These are phyloP conservation scores for Micropterix aruncella DNA, from an alignment of 2,888 invertebrate species.

Conservation along the genomic window DNA sequence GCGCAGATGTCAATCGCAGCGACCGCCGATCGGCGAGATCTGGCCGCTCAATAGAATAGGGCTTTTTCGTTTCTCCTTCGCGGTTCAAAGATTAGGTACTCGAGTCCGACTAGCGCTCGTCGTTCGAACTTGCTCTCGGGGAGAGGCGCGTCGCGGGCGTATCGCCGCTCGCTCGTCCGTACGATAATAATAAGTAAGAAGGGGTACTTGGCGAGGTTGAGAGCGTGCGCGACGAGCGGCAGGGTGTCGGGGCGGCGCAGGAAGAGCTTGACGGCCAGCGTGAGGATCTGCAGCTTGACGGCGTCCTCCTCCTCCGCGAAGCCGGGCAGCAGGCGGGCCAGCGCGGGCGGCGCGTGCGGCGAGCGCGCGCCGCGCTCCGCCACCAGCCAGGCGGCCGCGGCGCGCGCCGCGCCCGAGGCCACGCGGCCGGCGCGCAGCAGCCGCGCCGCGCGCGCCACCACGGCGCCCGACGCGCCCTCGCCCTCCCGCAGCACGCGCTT, in stretches of 20 bases:
- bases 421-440: constrained; percentile 21
- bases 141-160: too few relatives aligned
- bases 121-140: too few relatives aligned
- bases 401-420: too few relatives aligned
- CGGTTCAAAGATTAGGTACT: too few relatives aligned
- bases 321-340: constrained; percentile 25
- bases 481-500: constrained; percentile 30
- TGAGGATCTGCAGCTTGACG: constrained; percentile 91
- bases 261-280: constrained; percentile 86
- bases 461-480: constrained; percentile 20
- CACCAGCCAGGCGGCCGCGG: constrained; percentile 31
- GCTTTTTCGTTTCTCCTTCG: too few relatives aligned
- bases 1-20: too few relatives aligned
- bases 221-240: constrained; percentile 82
- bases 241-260: constrained; percentile 77
- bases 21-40: too few relatives aligned
- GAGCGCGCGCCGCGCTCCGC: constrained; percentile 30
- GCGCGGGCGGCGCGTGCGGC: constrained; percentile 25
- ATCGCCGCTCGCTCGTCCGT: too few relatives aligned
- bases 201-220: constrained; percentile 61
- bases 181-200: too few relatives aligned
- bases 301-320: constrained; percentile 62
- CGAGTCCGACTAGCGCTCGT: too few relatives aligned
- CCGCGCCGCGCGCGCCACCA: constrained; percentile 26
- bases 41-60: too few relatives aligned